Conservation (phyloP, 2,797 vertebrate species). For the Emys orbicularis region DNA sequence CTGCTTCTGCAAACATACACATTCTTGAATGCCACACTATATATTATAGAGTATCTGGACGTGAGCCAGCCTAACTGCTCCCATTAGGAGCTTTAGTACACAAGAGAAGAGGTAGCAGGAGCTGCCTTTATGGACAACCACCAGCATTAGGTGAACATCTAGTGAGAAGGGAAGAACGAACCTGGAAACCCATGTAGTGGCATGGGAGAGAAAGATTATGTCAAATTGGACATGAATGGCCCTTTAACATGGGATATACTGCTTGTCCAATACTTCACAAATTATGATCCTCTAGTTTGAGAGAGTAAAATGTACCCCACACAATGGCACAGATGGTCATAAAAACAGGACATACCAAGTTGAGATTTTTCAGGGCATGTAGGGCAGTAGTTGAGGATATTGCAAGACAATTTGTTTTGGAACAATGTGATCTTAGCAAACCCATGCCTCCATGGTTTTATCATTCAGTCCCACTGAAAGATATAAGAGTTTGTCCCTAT, state of each 20-base stretch:
- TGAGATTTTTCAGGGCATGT: not conserved
- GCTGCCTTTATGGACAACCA: not conserved
- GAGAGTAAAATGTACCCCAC: not conserved
- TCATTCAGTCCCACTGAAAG: not conserved
- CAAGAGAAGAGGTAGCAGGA: not conserved
- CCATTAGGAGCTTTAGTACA: not conserved
- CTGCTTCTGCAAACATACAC: not conserved
- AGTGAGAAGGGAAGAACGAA: not conserved
- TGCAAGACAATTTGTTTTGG: not conserved
- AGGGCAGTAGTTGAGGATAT: not conserved
- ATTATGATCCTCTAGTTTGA: not conserved
- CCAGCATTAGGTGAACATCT: not conserved
- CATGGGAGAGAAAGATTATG: not conserved
- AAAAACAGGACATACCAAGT: not conserved
- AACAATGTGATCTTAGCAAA: not conserved
- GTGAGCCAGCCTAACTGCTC: not conserved
- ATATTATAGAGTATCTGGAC: not conserved
- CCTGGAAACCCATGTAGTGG: not conserved
- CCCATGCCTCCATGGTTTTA: not conserved
- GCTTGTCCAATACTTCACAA: not conserved
- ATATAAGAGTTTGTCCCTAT: not conserved
- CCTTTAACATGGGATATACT: not conserved
- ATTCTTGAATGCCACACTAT: not conserved
- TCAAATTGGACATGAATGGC: not conserved
- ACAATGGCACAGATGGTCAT: not conserved